Base-by-base conservation (phyloP, 1,140 invertebrate genomes). In the Macrosteles quadrilineatus region DNA sequence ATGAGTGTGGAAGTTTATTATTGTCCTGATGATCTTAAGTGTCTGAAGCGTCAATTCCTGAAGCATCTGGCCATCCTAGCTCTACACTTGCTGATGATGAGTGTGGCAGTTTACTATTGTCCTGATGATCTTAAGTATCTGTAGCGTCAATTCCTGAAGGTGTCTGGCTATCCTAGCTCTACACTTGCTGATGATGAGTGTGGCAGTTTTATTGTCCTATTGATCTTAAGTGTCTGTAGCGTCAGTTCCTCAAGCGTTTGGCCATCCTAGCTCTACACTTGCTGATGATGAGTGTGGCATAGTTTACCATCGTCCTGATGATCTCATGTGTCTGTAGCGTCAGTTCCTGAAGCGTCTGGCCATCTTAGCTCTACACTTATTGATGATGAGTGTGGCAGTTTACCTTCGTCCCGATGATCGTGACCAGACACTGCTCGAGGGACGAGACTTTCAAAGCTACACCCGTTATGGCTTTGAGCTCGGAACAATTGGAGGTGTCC, bases 281-380 rank as follows among this genome's bases (percentile, higher is more conserved):
- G 64, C 80, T 96, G 0, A 88, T 91, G n/a, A n/a, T n/a, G n/a
- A n/a, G n/a, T n/a, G n/a, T n/a, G n/a, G n/a, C n/a, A n/a, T n/a
- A n/a, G n/a, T n/a, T n/a, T n/a, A n/a, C n/a, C n/a, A n/a, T n/a
- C n/a, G n/a, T n/a, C n/a, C n/a, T n/a, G n/a, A n/a, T n/a, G n/a
- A n/a, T n/a, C n/a, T n/a, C n/a, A n/a, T n/a, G n/a, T n/a, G n/a
- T n/a, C n/a, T n/a, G 55, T 81, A 95, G 91, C 88, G 88, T 73
- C 95, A 97, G 82, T 98, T 99, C 79, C 83, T 98, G 55, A 94
- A 97, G 81, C 87, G 96, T 31, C 85, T 99, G 21, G 84, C 92
- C 21, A 92, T 97, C 73, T 85, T 97, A 40, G 86, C 91, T 73
- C 87, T 95, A 27, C 96, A 99, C 81, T 83, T 99, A 64, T 80